Conservation (phyloP, 2,797 vertebrate genomes). For the Anniella stebbinsi region DNA sequence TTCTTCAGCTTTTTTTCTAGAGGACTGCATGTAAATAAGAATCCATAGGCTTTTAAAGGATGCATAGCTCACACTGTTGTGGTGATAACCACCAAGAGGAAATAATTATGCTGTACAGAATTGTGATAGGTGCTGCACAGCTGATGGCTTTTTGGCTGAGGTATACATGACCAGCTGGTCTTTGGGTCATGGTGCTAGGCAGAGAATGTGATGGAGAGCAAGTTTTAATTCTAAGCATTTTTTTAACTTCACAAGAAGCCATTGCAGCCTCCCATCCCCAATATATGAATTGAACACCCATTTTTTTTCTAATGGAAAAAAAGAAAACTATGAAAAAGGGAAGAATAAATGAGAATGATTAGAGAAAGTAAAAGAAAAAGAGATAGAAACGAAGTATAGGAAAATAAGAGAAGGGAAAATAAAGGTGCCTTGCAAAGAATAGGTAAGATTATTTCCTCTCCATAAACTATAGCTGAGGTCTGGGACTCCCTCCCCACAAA, state of each 20-base stretch:
- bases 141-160: neutral
- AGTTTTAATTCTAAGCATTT: too few relatives aligned
- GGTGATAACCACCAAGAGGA: neutral
- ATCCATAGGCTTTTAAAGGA: neutral
- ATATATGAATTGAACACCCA: too few relatives aligned
- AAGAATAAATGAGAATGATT: neutral
- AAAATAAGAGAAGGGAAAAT: too few relatives aligned
- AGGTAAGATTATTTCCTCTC: too few relatives aligned
- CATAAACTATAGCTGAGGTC: too few relatives aligned
- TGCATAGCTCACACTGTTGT: neutral
- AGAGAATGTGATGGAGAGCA: neutral
- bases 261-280: too few relatives aligned
- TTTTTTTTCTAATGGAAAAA: too few relatives aligned
- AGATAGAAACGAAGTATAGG: too few relatives aligned
- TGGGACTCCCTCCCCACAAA: too few relatives aligned
- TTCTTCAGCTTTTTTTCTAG: neutral
- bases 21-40: neutral
- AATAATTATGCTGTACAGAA: neutral
- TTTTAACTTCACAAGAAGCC: too few relatives aligned
- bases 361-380: neutral
- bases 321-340: too few relatives aligned
- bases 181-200: neutral
- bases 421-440: too few relatives aligned
- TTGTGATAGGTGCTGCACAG: neutral
- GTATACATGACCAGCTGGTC: neutral